Base-by-base conservation (phyloP, 2,797 vertebrate species). In the Cygnus olor region DNA sequence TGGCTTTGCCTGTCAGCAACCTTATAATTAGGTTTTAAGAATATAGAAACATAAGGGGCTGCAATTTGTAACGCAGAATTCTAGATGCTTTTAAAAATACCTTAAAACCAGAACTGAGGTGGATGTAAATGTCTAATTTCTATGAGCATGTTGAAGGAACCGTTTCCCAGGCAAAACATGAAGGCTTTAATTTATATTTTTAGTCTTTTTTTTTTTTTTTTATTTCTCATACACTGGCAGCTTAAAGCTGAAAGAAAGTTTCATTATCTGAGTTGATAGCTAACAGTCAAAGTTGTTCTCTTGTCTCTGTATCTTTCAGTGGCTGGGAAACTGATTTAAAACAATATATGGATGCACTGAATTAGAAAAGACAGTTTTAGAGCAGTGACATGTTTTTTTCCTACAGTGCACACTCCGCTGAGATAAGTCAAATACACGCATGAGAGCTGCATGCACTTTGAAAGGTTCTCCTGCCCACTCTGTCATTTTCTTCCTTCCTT, bases 351-450 rank as follows among this genome's bases (percentile, higher is more conserved):
- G 94, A 95, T 95, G 97, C 97, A 97, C 74, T 97, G 97, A 98
- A 98, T 98, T 98, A 98, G 97, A 98, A 98, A 98, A 98, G 98
- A 98, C 98, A 98, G 97, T 98, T 98, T 98, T 96, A 95, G 98
- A 98, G 97, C 98, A 98, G 94, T 96, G 97, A 97, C 98, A 97
- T 97, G 97, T 97, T 95, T 95, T 96, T 96, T 88, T 96, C 93
- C 96, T 97, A 54, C 95, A 97, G 91, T 73, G 96, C 97, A 87
- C 92, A 88, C 82, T 97, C 94, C 80, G 10, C 95, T 12, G 92
- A 97, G 96, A 95, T 94, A 96, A 84, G 85, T 96, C 97, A 97
- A 95, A 82, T 76, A 86, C 65, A 76, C 78, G 69, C 10, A 79
- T 95, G 89, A 97, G 95, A 95, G 85, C 93, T 95, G 90, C 30